Evolutionary conservation across 2,113 vertebrate genomes (phyloP), one percentile per base, ranked within the genome.

Genomic region (Tupaia tana): DNA sequence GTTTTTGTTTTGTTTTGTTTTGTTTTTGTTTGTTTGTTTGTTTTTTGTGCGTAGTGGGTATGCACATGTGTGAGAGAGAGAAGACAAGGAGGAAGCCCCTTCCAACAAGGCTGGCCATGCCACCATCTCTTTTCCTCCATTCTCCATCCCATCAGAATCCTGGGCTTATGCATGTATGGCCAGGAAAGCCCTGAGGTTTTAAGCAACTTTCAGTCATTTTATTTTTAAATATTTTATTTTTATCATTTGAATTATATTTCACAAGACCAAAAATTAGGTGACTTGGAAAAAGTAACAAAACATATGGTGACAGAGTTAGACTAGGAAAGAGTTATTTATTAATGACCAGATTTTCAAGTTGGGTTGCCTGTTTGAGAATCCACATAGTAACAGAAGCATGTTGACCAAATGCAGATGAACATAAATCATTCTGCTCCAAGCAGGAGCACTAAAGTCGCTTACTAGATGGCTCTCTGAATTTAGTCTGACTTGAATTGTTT

Each of bases 171-270:
- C 43, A 43, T 43, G 43, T 43, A 43, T 43, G 43, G 43, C 43
- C 43, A 43, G 43, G 43, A 6, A 24, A 73, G 25, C 89, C 34
- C 54, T 86, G 58, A 96, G 16, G 11, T 34, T 91, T 58, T 69
- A 61, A 29, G 64, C 3, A 27, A 18, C 9, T 64, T 82, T 67
- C 9, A 16, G 61, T 82, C 78, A 91, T 29, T 64, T 52, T 79
- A n/a, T 64, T 84, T n/a, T 73, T 63, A 89, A 71, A 9, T 75
- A 29, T 77, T 87, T 81, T 92, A 61, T 79, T 69, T 18, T 85
- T 88, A 27, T 27, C 34, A 90, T 61, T 90, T 77, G 29, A 91
- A 89, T 95, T 82, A 70, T 15, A 1, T 34, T 96, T 91, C 70
- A 14, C 4, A 64, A 94, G 13, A 0, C 52, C 81, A 83, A 82